Evolutionary conservation across 2,113 vertebrate genomes (phyloP).

Genomic region (Naja naja): DNA sequence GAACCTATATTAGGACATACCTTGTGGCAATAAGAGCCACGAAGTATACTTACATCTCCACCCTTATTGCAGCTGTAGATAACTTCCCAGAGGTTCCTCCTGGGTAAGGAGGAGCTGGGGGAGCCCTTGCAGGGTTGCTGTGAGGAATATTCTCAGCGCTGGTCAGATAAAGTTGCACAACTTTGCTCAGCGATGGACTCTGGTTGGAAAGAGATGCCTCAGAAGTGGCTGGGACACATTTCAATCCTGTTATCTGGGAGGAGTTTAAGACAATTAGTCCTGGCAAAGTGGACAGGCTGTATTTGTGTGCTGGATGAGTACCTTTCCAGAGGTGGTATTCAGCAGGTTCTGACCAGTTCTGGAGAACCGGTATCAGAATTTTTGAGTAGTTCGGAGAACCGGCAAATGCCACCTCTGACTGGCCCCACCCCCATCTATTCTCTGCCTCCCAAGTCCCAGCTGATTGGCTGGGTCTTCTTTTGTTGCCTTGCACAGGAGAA

Average conservation of each 20-base stretch:
- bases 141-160: background rate
- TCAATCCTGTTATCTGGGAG: background rate
- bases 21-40: background rate
- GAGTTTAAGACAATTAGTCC: background rate
- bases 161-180: background rate
- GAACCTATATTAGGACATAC: background rate
- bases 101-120: background rate
- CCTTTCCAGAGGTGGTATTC: background rate
- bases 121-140: background rate
- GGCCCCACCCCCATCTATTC: no score
- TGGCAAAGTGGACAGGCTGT: background rate
- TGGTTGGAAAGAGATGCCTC: background rate
- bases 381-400: no score
- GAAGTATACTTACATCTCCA: background rate
- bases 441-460: no score
- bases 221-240: background rate
- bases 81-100: background rate
- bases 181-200: background rate
- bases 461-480: no score
- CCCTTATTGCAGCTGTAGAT: background rate
- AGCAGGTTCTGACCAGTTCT: no score
- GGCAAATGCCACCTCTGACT: no score
- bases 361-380: no score
- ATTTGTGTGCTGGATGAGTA: background rate
- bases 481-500: no score